phyloP scores from a whole-genome alignment of 2,113 vertebrate genomes.

The Rhinogobius similis region DNA sequence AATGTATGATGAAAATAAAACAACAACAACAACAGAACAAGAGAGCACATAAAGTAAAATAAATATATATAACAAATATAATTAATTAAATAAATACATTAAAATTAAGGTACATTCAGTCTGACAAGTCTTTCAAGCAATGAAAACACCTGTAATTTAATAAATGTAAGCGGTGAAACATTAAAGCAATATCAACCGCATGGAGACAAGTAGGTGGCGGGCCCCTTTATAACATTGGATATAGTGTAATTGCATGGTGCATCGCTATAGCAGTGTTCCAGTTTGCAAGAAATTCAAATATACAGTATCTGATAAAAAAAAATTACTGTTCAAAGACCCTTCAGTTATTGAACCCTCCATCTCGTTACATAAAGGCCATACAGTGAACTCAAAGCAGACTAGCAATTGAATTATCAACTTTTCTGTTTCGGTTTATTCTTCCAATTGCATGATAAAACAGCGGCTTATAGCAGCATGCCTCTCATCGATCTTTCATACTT shows the following conservation, averaged over 20 bases:
- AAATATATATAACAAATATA: too few relatives aligned
- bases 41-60: too few relatives aligned
- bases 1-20: too few relatives aligned
- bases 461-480: conserved; percentile 28
- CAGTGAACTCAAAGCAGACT: background rate
- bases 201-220: too few relatives aligned
- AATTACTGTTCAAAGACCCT: background rate
- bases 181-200: too few relatives aligned
- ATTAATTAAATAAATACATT: too few relatives aligned
- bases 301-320: background rate
- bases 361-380: background rate
- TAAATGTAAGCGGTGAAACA: too few relatives aligned
- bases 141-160: too few relatives aligned
- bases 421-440: conserved; percentile 25
- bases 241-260: background rate
- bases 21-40: too few relatives aligned
- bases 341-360: background rate
- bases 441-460: conserved; percentile 39
- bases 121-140: too few relatives aligned
- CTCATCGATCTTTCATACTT: conserved; percentile 39
- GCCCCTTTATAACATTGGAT: background rate
- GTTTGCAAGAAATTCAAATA: background rate
- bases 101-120: too few relatives aligned
- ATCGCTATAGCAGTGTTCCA: background rate
- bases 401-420: conserved; percentile 25